These are phyloP conservation scores for Euwallacea similis DNA, from an alignment of 1,140 invertebrate genomes.

Conservation along the genomic window DNA sequence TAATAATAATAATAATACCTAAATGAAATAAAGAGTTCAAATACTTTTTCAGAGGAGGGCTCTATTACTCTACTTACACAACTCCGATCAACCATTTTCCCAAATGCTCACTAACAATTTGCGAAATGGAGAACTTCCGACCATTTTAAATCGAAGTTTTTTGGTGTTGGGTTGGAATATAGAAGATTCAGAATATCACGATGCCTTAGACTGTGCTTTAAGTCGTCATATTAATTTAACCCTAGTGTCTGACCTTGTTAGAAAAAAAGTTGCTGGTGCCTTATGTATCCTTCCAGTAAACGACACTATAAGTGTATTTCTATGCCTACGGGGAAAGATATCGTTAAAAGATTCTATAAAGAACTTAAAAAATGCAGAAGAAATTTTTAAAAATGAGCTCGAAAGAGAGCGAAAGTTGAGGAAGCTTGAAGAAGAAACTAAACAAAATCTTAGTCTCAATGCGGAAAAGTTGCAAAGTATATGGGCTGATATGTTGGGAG, in stretches of 20 bases:
- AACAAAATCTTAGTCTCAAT: slow-evolving; percentile 29
- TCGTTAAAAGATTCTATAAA: slow-evolving; percentile 27
- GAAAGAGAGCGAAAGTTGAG: slow-evolving; percentile 34
- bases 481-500: slow-evolving; percentile 45
- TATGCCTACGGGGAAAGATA: slow-evolving; percentile 34
- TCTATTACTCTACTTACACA: slow-evolving; percentile 43
- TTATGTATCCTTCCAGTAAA: slow-evolving; percentile 38
- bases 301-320: slow-evolving; percentile 35
- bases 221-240: slow-evolving; percentile 28
- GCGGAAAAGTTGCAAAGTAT: slow-evolving; percentile 43
- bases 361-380: slow-evolving; percentile 32
- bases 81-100: slow-evolving; percentile 38
- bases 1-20: too few relatives aligned
- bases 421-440: slow-evolving; percentile 14
- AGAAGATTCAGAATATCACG: slow-evolving; percentile 36
- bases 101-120: slow-evolving; percentile 38
- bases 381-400: slow-evolving; percentile 30
- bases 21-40: too few relatives aligned
- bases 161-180: slow-evolving; percentile 43
- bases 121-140: slow-evolving; percentile 21
- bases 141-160: slow-evolving; percentile 36
- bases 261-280: slow-evolving; percentile 22
- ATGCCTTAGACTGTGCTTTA: slow-evolving; percentile 37
- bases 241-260: slow-evolving; percentile 27
- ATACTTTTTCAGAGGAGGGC: slow-evolving; percentile 38